Evolutionary conservation across 2,888 invertebrate species (phyloP), one percentile per base, ranked within the genome.

Genomic region (Heterodera filipjevi): DNA sequence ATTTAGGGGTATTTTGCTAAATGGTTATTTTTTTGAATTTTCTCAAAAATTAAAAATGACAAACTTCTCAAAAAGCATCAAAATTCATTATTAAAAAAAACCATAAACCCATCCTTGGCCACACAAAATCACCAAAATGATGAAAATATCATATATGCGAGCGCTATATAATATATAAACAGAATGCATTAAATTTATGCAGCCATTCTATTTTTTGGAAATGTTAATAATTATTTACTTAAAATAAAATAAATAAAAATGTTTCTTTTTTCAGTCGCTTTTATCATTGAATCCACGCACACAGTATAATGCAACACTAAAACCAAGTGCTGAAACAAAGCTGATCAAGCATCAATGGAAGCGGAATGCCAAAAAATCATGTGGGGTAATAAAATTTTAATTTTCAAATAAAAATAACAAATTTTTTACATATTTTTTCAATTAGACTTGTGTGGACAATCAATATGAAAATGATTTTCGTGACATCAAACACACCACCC

Each of bases 401-500:
- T 35, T 10, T 14, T 76, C 2, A 27, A 39, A 22, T 77, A 66
- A 39, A 27, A 12, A 53, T 33, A 0, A 8, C 16, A 35, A 30
- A 35, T 39, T 27, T n/a, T n/a, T n/a, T 19, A 70, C 53, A 39
- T 66, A 49, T 14, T 14, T 59, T 16, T 64, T 14, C 16, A 81
- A 83, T 32, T 66, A 87, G 87, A 76, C 81, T 0, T 88, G 87
- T 66, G 32, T 91, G 27, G 94, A 94, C 87, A 91, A 92, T 35
- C 92, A 93, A 1, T 85, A 90, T 79, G 92, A 92, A 80, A 95
- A 95, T 84, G 94, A 99, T 90, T 99, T 99, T 90, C 94, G 94
- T 83, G 98, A 99, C 89, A 94, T 98, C 81, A 99, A 99, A 90
- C 96, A 95, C 87, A 98, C 97, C 0, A 98, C 98, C 0, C 89